Evolutionary conservation across 2,888 invertebrate genomes (phyloP), one percentile per base, ranked within the genome.

Genomic region (Phortica okadai): DNA sequence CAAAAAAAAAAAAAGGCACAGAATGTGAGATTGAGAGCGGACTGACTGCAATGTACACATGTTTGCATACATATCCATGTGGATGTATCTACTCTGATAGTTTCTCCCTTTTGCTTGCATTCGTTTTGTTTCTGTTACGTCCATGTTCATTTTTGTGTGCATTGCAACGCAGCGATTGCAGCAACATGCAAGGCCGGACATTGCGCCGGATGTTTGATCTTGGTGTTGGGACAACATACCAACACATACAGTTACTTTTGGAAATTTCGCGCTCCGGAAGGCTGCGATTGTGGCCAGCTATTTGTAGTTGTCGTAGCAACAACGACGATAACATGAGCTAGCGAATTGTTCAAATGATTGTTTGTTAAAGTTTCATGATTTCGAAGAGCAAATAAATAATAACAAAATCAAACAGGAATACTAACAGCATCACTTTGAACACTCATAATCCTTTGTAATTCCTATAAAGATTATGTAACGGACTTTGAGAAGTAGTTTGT

Each of bases 11-110:
- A 59, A 59, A 14, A 14, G 6, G 41, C 25, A 33, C 25, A 2
- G 10, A 66, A 41, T 21, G 14, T 14, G 21, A 16, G 33, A 66
- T 42, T 66, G 25, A 41, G 41, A 41, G n/a, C 42, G 66, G 33
- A 42, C 66, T 66, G 41, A 42, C 66, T 14, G 44, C 41, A 25
- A 66, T 66, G 42, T 41, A 42, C 66, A 66, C 42, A 33, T 42
- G 33, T 66, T 66, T 42, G 44, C 66, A 66, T 33, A 66, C 33
- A 33, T 33, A 5, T 33, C 33, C 3, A 33, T 66, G 41, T 66
- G 66, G 6, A 25, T 25, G 25, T 66, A 33, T 11, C 33, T 14
- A 11, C 50, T 50, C 1, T 33, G 4, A 33, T 33, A 33, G 50
- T 50, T 50, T 8, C 6, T 50, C 14, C 14, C 14, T 50, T 50